Evolutionary conservation across 2,113 vertebrate genomes (phyloP).

Genomic region (Forbesichthys papilliferus): DNA sequence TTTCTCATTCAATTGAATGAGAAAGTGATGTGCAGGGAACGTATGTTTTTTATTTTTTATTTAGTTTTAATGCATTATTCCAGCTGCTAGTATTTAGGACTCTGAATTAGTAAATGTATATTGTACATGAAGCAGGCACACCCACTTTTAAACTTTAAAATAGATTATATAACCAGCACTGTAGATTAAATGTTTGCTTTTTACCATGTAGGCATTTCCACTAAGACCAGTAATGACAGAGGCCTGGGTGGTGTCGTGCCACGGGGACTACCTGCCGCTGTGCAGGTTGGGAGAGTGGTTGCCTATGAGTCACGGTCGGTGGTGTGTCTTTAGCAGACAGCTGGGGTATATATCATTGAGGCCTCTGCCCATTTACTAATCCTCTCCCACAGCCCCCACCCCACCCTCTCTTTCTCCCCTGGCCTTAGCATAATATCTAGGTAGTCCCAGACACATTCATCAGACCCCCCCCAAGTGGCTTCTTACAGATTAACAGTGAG

Average conservation of each 20-base stretch:
- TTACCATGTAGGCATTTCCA: conserved; percentile 1
- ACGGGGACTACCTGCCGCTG: conserved; percentile 5
- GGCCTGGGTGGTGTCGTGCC: not conserved
- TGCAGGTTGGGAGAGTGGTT: conserved; percentile 35
- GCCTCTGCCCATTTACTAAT: conserved; percentile 62
- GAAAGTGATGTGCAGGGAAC: no score
- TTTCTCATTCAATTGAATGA: no score
- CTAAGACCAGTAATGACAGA: conserved; percentile 19
- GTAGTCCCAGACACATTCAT: conserved; percentile 75
- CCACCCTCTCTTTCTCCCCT: conserved; percentile 48
- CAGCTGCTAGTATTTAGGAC: not conserved
- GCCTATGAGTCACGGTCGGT: conserved; percentile 64
- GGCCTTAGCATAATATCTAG: conserved; percentile 64
- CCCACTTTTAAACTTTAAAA: not conserved
- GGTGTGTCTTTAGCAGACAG: conserved; percentile 57
- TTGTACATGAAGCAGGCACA: not conserved
- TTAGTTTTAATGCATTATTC: no score
- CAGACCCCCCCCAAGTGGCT: conserved; percentile 51
- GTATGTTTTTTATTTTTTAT: no score
- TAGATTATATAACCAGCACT: not conserved
- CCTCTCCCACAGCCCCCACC: conserved; percentile 51
- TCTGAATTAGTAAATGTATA: not conserved
- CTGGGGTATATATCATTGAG: conserved; percentile 67
- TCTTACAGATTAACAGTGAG: conserved; percentile 71
- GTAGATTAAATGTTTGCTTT: not conserved